Percentiles rank a stretch among this genome's conserved stretches.
These are phyloP conservation scores for Caerostris extrusa DNA, from an alignment of 1,140 invertebrate species.

Conservation along the genomic window DNA sequence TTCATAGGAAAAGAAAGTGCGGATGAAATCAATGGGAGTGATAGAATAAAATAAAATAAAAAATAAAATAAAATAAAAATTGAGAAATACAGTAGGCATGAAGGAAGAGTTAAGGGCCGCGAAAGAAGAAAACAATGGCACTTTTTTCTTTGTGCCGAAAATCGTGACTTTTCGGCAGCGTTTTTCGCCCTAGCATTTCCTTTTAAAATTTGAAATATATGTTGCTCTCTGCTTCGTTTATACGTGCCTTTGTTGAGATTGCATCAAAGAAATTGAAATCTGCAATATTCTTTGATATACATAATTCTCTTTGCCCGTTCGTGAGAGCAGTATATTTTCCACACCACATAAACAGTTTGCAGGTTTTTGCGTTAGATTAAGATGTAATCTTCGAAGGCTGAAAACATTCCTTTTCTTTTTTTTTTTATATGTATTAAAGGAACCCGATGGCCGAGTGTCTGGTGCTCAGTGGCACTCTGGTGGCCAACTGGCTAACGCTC, in stretches of 20 bases:
- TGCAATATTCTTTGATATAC: background rate
- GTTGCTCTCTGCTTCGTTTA: background rate
- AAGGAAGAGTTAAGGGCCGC: background rate
- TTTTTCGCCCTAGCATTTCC: background rate
- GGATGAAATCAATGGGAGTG: background rate
- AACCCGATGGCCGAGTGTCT: too few relatives aligned
- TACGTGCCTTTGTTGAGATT: background rate
- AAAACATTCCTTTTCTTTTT: too few relatives aligned
- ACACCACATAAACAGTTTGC: too few relatives aligned
- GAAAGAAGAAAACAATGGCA: background rate
- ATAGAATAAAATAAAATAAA: background rate
- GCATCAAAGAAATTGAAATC: background rate
- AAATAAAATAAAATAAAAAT: background rate
- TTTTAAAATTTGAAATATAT: background rate
- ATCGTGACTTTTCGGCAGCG: background rate
- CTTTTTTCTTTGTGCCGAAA: background rate
- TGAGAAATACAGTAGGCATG: background rate
- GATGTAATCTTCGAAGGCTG: too few relatives aligned
- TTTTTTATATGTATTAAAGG: too few relatives aligned
- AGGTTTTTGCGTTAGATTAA: too few relatives aligned
- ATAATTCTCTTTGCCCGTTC: background rate
- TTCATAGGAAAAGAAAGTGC: background rate
- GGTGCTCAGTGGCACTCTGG: too few relatives aligned
- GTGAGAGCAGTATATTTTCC: too few relatives aligned
- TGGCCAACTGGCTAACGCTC: too few relatives aligned